A percentile compares a stretch with the other conserved stretches of the same genome.
phyloP scores from a whole-genome alignment of 2,888 invertebrate species.

The Coremacera marginata region DNA sequence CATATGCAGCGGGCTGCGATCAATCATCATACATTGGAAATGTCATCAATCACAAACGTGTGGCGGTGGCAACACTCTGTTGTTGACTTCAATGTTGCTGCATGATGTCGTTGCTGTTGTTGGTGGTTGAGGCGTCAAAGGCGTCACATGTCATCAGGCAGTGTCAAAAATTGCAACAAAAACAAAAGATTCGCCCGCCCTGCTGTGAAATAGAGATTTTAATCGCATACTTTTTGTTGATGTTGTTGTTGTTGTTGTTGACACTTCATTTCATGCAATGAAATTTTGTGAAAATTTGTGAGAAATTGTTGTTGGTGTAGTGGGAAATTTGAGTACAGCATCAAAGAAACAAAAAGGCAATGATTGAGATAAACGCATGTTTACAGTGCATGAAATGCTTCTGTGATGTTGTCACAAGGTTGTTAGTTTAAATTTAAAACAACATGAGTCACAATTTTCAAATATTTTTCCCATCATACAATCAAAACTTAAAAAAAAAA shows the following conservation, averaged over 20 bases:
- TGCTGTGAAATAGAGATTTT: conserved; percentile 36
- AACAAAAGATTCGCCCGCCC: conserved; percentile 3
- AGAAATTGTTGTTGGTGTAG: not conserved
- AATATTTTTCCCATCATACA: too few relatives aligned
- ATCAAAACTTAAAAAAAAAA: too few relatives aligned
- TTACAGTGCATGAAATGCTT: not conserved
- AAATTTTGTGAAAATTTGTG: not conserved
- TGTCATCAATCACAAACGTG: conserved; percentile 65
- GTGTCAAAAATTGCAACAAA: not conserved
- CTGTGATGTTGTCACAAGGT: too few relatives aligned
- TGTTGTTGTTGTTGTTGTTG: not conserved
- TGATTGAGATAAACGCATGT: not conserved
- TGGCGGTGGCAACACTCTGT: conserved; percentile 25
- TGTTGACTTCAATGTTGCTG: conserved; percentile 29
- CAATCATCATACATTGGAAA: conserved; percentile 67
- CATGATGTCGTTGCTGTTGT: conserved; percentile 10
- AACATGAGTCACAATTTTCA: too few relatives aligned
- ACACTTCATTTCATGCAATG: not conserved
- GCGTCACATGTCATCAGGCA: conserved; percentile 24
- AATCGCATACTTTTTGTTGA: conserved; percentile 21
- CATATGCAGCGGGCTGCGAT: conserved; percentile 48
- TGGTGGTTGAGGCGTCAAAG: conserved; percentile 26
- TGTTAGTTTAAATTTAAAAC: too few relatives aligned
- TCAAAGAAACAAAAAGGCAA: not conserved
- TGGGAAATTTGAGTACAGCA: conserved; percentile 6